Percentiles rank a stretch among this genome's conserved stretches.
Evolutionary conservation across 2,797 vertebrate genomes (phyloP).

Genomic region (Forpus xanthops): DNA sequence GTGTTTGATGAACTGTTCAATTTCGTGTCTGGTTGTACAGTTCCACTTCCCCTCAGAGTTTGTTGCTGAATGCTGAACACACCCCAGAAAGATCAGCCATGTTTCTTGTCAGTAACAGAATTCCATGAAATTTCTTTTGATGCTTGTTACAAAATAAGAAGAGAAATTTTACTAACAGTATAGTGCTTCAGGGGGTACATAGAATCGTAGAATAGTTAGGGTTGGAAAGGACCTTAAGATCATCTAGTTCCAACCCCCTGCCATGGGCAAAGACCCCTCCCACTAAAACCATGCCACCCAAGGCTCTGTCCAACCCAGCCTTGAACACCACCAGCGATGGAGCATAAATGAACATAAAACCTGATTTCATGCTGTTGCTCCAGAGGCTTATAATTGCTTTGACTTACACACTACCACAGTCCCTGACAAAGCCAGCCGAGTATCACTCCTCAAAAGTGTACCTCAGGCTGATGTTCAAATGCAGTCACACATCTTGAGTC

Average conservation of each 20-base stretch:
- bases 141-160: not conserved
- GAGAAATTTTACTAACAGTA: not conserved
- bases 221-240: not conserved
- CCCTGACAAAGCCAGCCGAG: not conserved
- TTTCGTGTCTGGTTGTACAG: not conserved
- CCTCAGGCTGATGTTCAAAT: not conserved
- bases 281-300: not conserved
- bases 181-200: not conserved
- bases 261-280: not conserved
- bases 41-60: not conserved
- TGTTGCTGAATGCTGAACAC: constrained; percentile 23
- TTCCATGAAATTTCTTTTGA: not conserved
- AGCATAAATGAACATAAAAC: not conserved
- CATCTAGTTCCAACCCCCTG: not conserved
- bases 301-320: too few species aligned
- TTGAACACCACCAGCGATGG: not conserved
- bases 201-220: not conserved
- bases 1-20: not conserved
- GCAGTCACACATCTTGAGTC: not conserved
- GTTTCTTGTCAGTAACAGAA: not conserved
- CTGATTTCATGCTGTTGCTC: constrained; percentile 1
- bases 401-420: not conserved
- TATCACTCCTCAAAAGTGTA: not conserved
- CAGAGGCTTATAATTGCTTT: constrained; percentile 10
- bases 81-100: not conserved